Base-by-base conservation (phyloP, 2,797 vertebrate species). In the Erethizon dorsatum region DNA sequence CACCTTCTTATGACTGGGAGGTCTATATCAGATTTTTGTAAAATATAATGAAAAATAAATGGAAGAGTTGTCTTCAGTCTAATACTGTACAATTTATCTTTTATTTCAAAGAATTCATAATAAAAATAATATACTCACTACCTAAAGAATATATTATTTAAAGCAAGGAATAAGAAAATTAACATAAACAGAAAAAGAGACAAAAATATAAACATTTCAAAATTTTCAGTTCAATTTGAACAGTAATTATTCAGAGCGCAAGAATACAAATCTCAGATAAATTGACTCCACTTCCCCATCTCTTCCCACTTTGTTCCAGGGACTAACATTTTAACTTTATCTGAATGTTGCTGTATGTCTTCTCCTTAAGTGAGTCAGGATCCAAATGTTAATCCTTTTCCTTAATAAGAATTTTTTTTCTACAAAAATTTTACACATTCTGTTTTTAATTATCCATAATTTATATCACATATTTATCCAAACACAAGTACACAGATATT, bases 21-120 rank as follows among this genome's bases (percentile, higher is more conserved):
- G 10, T 54, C 63, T 87, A 47, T 75, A 96, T 97, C 31, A 96
- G 28, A 83, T 91, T 82, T 84, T 83, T 77, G 45, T 18, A 75
- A 90, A 90, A 90, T 85, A 91, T 73, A 92, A 96, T 59, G 63
- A 91, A 93, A 96, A 94, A 89, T 92, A 96, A 94, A 78, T 82
- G 26, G 20, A 88, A 96, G 47, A 65, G 78, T 71, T 95, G 17
- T 87, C 13, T 73, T 88, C 18, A 96, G 28, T 77, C 26, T 82
- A 7, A 77, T 83, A 82, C 56, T 85, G 57, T 75, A 85, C 20
- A 11, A 47, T 47, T 59, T 73, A 71, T 26, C 37, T 45, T 52
- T 71, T 93, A 79, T 79, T 69, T 47, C 12, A 80, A 61, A 41
- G 80, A 94, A 85, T 59, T 67, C 47, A 20, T 84, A 71, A 59